Conservation (phyloP, 1,140 invertebrate species). For the Calephelis nemesis region DNA sequence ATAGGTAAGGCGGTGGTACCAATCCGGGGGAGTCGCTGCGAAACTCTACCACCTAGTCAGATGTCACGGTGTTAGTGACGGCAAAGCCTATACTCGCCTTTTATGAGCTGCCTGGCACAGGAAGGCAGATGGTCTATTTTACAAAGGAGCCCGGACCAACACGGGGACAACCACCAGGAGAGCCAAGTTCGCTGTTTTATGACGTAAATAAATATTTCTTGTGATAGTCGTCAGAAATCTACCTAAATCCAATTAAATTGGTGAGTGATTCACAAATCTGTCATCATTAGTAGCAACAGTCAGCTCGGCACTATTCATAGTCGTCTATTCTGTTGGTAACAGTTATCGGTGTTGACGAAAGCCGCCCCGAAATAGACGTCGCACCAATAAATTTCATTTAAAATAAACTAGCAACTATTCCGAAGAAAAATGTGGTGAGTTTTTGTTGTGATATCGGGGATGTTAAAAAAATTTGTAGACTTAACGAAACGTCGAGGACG, state of each 20-base stretch:
- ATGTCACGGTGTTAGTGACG: no score
- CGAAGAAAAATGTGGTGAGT: conserved; percentile 44
- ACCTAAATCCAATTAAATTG: conserved; percentile 54
- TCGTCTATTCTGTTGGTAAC: conserved; percentile 46
- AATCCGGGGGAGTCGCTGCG: no score
- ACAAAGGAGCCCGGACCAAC: no score
- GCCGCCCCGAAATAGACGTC: conserved; percentile 65
- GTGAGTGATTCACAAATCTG: conserved; percentile 73
- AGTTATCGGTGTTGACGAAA: conserved; percentile 62
- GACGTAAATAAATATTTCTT: no score
- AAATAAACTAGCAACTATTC: conserved; percentile 62
- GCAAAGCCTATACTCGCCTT: no score
- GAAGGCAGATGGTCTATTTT: no score
- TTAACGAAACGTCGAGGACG: conserved; percentile 42
- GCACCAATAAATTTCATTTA: conserved; percentile 68
- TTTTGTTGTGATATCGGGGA: conserved; percentile 63
- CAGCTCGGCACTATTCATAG: conserved; percentile 63
- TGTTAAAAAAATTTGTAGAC: conserved; percentile 46
- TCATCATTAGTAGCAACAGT: conserved; percentile 53
- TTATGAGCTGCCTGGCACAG: no score
- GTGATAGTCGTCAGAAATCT: conserved; percentile 32
- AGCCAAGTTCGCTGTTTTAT: no score
- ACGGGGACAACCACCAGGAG: no score
- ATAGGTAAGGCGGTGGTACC: no score
- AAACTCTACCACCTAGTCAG: no score